Evolutionary conservation across 2,797 vertebrate species (phyloP), one percentile per base, ranked within the genome.

Genomic region (Acrossocheilus fasciatus): DNA sequence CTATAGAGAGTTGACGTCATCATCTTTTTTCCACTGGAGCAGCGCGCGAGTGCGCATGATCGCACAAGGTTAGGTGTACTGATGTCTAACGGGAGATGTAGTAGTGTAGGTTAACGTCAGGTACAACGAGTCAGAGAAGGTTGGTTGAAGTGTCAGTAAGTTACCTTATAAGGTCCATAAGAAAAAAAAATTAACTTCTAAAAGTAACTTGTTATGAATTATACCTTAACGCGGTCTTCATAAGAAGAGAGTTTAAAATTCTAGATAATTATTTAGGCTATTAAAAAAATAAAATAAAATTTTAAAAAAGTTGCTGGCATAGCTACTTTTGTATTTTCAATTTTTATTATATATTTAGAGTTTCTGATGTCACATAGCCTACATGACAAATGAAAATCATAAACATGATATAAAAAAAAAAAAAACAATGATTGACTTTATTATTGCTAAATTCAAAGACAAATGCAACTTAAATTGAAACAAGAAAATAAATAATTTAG

Each of bases 1-100:
- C 82, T 47, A 87, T 77, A 64, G 85, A 80, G 81, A 86, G 88
- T 70, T 89, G 87, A 89, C 90, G 83, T 89, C 90, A 91, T 82
- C 86, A 59, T 59, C 80, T 88, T 78, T 54, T 45, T 45, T 72
- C 12, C 41, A 54, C 47, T 15, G 74, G 62, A 34, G 0, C 47
- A 59, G 68, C 69, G 50, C 59, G 80, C 30, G 64, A 26, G 59
- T 68, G 90, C 88, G 88, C 88, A 88, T 89, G 88, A 62, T 14
- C 88, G 34, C 45, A 41, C 50, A 62, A 45, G 57, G 76, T 62
- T 30, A 45, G 17, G 39, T 26, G 72, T 3, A 10, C 36, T 34
- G 45, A 50, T 66, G 86, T 43, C 57, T 87, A 82, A 54, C 83
- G 88, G 90, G 87, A 84, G 74, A 84, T 89, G 88, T 47, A 89